Conservation (phyloP, 2,888 invertebrate species). For the Philereme transversata region DNA sequence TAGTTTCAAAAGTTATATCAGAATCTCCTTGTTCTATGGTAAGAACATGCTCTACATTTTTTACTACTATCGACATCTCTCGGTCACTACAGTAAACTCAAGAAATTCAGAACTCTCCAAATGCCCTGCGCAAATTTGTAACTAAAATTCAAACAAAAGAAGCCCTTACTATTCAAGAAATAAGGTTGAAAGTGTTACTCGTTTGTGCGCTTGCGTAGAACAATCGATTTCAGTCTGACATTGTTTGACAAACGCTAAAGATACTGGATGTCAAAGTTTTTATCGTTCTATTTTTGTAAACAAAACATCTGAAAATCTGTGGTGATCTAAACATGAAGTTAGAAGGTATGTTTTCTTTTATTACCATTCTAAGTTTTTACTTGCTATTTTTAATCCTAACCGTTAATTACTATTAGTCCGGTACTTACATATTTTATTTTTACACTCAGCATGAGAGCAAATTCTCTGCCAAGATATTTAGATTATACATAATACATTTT, state of each 20-base stretch:
- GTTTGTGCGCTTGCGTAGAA: slow-evolving; percentile 66
- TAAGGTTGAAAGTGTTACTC: slow-evolving; percentile 39
- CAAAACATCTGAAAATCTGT: slow-evolving; percentile 36
- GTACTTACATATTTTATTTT: slow-evolving; percentile 14
- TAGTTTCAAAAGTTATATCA: too few species aligned
- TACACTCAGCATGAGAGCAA: slow-evolving; percentile 9
- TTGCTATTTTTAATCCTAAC: too few species aligned
- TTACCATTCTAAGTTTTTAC: neutral
- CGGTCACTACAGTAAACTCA: slow-evolving; percentile 21
- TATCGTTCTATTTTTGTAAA: slow-evolving; percentile 42
- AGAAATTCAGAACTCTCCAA: slow-evolving; percentile 30
- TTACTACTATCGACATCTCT: slow-evolving; percentile 54
- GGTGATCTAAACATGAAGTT: slow-evolving; percentile 22
- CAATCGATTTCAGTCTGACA: slow-evolving; percentile 69
- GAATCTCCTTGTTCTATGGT: neutral
- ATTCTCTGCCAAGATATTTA: slow-evolving; percentile 17
- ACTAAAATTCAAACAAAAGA: slow-evolving; percentile 11
- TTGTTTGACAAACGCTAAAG: slow-evolving; percentile 47
- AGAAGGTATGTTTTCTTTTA: slow-evolving; percentile 27
- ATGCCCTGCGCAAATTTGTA: slow-evolving; percentile 60
- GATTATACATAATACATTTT: neutral
- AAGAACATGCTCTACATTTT: slow-evolving; percentile 1
- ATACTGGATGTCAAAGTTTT: slow-evolving; percentile 35
- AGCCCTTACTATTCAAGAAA: fast-evolving
- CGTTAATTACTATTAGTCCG: too few species aligned